Evolutionary conservation across 2,113 vertebrate species (phyloP), one percentile per base, ranked within the genome.

Genomic region (Vidua macroura): DNA sequence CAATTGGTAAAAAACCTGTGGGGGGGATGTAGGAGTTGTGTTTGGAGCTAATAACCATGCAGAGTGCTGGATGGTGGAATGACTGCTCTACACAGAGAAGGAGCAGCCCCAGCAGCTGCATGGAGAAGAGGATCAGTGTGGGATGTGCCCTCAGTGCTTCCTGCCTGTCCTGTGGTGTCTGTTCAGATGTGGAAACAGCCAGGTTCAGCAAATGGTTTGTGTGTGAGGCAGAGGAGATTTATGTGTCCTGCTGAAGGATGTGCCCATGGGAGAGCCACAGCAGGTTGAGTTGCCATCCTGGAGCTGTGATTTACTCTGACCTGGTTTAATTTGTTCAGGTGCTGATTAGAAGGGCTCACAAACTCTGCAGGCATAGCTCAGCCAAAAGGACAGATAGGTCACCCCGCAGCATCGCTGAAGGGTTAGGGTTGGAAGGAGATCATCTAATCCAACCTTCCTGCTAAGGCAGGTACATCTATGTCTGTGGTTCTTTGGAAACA

Each of bases 161-260:
- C 86, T 67, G 43, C 62, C 62, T 39, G 44, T 15, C 27, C 33
- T 58, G 4, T 4, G 20, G 24, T 15, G 15, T 35, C 77, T 22
- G 5, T 23, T 67, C 0, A 0, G 25, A 28, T 0, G 3, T 22
- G 39, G 23, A 37, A 92, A n/a, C 27, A 52, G 58, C 13, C 53
- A 53, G 11, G 31, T 30, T 24, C 77, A 89, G 27, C 1, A 13
- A 11, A 2, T 3, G 16, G 8, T 41, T 24, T 60, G 30, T 60
- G 31, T 3, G 1, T 17, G 20, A 2, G 2, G 15, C 58, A 31
- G 44, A 66, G 58, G 41, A 87, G 59, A 16, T 48, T 14, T 7
- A 2, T 1, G 5, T 28, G 41, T 48, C n/a, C 56, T 90, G 23
- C 8, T 44, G 44, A 41, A 80, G 39, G 5, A 17, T 6, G 4